Evolutionary conservation across 2,888 invertebrate genomes (phyloP).

Genomic region (Quadroppia sp.): DNA sequence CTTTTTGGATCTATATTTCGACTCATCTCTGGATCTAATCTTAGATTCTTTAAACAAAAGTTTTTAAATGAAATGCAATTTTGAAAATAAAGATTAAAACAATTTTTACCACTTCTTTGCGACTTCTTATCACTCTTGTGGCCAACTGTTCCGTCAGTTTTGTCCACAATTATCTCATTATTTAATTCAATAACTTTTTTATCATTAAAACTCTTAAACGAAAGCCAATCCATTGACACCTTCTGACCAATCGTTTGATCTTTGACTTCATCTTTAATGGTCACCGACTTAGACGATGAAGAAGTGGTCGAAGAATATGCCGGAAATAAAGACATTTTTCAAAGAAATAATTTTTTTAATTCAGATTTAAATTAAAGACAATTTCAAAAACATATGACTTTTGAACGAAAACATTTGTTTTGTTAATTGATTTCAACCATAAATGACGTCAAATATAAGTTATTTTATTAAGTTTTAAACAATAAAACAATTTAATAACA

Average conservation of each 20-base stretch:
- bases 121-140: neutral
- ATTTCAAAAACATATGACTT: neutral
- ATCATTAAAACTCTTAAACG: constrained; percentile 3
- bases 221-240: neutral
- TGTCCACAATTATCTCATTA: constrained; percentile 22
- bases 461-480: neutral
- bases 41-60: too few relatives aligned
- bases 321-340: constrained; percentile 38
- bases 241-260: neutral
- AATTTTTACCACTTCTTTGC: neutral
- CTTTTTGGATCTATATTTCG: too few relatives aligned
- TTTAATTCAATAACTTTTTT: constrained; percentile 9
- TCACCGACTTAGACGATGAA: neutral
- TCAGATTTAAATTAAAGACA: neutral
- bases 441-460: too few relatives aligned
- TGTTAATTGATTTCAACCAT: too few relatives aligned
- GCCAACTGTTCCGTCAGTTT: neutral
- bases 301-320: constrained; percentile 31
- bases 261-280: neutral
- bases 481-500: too few relatives aligned
- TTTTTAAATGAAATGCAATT: too few relatives aligned
- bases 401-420: too few relatives aligned
- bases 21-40: too few relatives aligned
- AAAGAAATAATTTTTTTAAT: neutral
- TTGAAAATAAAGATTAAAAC: too few relatives aligned